Evolutionary conservation across 2,888 invertebrate species (phyloP).

Genomic region (Gryllus longicercus): DNA sequence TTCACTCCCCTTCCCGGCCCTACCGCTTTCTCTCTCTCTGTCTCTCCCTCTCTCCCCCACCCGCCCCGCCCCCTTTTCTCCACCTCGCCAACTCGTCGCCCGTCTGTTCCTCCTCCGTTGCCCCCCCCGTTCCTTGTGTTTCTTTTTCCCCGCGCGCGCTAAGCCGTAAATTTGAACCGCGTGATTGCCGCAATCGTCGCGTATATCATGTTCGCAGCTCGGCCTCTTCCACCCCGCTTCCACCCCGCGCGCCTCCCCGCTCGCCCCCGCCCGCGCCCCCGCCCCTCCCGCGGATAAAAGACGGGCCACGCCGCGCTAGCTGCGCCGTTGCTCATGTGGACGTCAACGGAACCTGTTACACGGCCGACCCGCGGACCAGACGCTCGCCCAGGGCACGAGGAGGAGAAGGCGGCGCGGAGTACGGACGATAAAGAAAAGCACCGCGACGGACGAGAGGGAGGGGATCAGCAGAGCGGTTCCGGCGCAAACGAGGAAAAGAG

Average conservation of each 20-base stretch:
- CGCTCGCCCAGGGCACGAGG: no score
- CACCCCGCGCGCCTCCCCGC: not conserved
- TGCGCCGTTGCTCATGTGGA: not conserved
- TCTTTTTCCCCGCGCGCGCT: not conserved
- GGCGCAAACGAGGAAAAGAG: no score
- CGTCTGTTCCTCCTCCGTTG: not conserved
- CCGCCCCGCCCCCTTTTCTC: not conserved
- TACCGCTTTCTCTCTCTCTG: not conserved
- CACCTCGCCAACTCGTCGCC: not conserved
- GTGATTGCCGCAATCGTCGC: slow-evolving; percentile 17
- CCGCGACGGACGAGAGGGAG: no score
- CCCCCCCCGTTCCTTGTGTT: not conserved
- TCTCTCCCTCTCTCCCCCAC: not conserved
- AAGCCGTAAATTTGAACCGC: slow-evolving; percentile 17
- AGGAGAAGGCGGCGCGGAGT: no score
- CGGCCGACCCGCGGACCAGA: not conserved
- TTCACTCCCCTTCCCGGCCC: not conserved
- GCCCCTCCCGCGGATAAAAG: not conserved
- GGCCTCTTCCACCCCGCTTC: not conserved
- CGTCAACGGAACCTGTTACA: not conserved
- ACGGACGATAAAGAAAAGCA: no score
- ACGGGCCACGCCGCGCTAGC: not conserved
- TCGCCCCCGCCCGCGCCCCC: not conserved
- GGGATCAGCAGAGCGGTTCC: no score
- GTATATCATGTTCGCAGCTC: slow-evolving; percentile 1